Evolutionary conservation across 2,888 invertebrate genomes (phyloP), one percentile per base, ranked within the genome.

Genomic region (Phortica magna): DNA sequence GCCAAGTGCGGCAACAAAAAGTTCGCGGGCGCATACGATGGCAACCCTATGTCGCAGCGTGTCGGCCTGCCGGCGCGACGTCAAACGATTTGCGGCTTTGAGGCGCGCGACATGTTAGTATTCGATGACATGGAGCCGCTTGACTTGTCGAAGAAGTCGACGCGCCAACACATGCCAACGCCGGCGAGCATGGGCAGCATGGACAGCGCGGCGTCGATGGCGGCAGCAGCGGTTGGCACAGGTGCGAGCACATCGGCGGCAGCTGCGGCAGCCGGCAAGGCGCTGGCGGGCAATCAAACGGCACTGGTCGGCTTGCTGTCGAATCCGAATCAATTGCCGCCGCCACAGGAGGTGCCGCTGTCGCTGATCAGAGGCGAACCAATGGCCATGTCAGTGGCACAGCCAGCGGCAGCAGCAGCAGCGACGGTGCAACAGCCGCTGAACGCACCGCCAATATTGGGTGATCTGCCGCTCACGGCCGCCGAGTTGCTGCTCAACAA

Each of bases 61-160:
- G 19, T 75, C 4, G 53, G 84, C 14, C 81, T 89, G 73, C 89
- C 89, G 0, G 79, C 83, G 14, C 83, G 90, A 70, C 80, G 91
- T 71, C 89, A 89, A 82, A 90, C 90, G 9, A 90, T 90, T 64
- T 89, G 89, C 67, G 90, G 90, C n/a, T 88, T 89, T 73, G 90
- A 90, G 76, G 88, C 84, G 1, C 80, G 88, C 4, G 87, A 89
- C 70, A 74, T 87, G 76, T 68, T 89, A 22, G 74, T 80, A 4
- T 73, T 81, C 76, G 88, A 90, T 71, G 91, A 91, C 67, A 84
- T 90, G 81, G 89, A 90, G 71, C 91, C 91, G 14, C 81, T 91
- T 68, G 91, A 91, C 77, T 78, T 91, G 43, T 91, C 91, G 0
- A 91, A 90, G 75, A 91, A 91, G 78, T 81, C 89, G 0, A 83